Percentiles rank a stretch among this genome's conserved stretches.
Evolutionary conservation across 2,888 invertebrate species (phyloP).

Genomic region (Sepiola atlantica): DNA sequence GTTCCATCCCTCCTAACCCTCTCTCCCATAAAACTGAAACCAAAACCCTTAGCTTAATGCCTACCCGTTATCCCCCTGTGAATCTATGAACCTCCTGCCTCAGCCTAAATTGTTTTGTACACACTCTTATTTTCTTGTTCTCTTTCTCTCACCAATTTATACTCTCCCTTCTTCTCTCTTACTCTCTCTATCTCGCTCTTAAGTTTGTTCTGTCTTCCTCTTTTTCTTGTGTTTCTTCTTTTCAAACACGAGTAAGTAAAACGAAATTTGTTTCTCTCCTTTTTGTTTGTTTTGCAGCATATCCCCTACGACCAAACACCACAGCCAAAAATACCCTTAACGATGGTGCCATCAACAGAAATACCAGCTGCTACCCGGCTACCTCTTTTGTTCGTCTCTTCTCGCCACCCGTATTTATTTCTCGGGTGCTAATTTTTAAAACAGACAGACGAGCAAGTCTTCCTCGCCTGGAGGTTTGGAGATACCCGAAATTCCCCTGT

Average conservation of each 20-base stretch:
- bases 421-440: background rate
- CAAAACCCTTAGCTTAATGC: background rate
- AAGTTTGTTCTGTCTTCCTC: too few relatives aligned
- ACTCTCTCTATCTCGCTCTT: too few relatives aligned
- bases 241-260: too few relatives aligned
- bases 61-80: background rate
- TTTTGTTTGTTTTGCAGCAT: background rate
- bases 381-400: background rate
- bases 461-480: background rate
- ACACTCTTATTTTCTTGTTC: background rate
- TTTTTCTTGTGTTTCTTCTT: background rate
- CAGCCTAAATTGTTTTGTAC: background rate
- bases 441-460: background rate
- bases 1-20: background rate
- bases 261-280: too few relatives aligned
- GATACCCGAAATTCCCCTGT: background rate
- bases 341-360: background rate
- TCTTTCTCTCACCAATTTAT: background rate
- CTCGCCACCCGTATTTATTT: background rate
- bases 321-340: background rate
- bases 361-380: background rate
- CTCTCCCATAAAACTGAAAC: background rate
- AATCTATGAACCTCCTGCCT: background rate
- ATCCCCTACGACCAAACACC: background rate
- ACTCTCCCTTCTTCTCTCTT: background rate